Percentiles rank a stretch among this genome's conserved stretches.
Evolutionary conservation across 2,888 invertebrate species (phyloP).

Genomic region (Lasioglossum morio): DNA sequence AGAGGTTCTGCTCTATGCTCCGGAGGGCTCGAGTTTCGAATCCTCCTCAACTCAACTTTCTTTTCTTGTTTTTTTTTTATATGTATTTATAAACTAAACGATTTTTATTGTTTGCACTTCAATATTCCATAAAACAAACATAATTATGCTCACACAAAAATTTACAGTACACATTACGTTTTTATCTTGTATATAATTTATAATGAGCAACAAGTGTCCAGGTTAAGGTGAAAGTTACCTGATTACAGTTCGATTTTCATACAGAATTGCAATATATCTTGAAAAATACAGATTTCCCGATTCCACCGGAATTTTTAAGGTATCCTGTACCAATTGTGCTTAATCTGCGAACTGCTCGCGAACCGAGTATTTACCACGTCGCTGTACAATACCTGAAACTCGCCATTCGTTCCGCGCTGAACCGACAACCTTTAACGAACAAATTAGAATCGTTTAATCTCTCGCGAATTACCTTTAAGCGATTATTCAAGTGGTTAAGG

Average conservation of each 20-base stretch:
- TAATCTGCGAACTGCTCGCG: background rate
- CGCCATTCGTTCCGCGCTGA: background rate
- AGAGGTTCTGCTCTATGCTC: too few relatives aligned
- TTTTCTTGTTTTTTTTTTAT: too few relatives aligned
- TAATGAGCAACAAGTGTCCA: background rate
- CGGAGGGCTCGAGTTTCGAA: too few relatives aligned
- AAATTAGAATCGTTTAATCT: constrained; percentile 7
- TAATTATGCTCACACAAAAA: too few relatives aligned
- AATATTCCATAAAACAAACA: too few relatives aligned
- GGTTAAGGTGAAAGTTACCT: background rate
- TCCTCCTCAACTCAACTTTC: too few relatives aligned
- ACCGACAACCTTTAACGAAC: background rate
- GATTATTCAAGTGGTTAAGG: constrained; percentile 2
- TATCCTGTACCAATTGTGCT: too few relatives aligned
- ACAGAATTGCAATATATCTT: too few relatives aligned
- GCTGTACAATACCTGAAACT: background rate
- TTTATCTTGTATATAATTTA: too few relatives aligned
- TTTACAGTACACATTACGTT: too few relatives aligned
- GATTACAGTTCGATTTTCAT: background rate
- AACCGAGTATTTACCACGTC: background rate
- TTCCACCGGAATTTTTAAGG: background rate
- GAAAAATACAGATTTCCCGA: background rate
- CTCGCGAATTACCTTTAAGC: constrained; percentile 2
- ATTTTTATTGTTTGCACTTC: too few relatives aligned
- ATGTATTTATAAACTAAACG: too few relatives aligned